These are phyloP conservation scores for Eulemur coronatus DNA, from an alignment of 2,797 vertebrate genomes.

Conservation along the genomic window DNA sequence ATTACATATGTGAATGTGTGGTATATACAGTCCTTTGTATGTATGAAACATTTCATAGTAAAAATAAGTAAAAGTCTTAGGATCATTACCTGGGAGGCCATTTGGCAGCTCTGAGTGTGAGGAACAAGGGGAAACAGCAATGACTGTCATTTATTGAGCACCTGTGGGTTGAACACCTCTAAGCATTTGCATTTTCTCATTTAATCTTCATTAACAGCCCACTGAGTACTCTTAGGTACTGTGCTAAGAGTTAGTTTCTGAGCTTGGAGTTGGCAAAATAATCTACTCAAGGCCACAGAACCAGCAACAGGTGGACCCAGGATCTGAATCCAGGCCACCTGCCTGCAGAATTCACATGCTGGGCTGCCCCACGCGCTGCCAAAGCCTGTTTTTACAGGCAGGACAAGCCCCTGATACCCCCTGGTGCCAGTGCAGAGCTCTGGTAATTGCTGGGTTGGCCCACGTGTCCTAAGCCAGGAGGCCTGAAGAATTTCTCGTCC, in stretches of 20 bases:
- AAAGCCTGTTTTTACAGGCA: neutral
- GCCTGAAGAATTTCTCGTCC: neutral
- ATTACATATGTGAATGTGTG: neutral
- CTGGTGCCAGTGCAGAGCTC: neutral
- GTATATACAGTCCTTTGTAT: neutral
- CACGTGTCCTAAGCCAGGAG: neutral
- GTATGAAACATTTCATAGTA: neutral
- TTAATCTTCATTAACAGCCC: neutral
- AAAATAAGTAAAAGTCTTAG: neutral
- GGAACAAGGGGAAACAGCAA: neutral
- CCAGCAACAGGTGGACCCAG: neutral
- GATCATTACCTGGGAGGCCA: neutral
- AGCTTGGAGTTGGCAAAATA: neutral
- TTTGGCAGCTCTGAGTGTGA: neutral
- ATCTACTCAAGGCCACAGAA: neutral
- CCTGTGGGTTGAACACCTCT: neutral
- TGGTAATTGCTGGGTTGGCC: neutral
- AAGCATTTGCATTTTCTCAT: neutral
- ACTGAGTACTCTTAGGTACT: neutral
- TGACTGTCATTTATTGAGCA: neutral
- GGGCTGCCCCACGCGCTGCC: neutral
- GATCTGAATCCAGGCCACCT: neutral
- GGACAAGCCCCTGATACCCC: neutral
- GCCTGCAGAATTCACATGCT: neutral
- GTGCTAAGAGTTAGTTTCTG: neutral